phyloP scores from a whole-genome alignment of 37 sponge, comb jelly and placozoan genomes.

The Hormiphora californensis region DNA sequence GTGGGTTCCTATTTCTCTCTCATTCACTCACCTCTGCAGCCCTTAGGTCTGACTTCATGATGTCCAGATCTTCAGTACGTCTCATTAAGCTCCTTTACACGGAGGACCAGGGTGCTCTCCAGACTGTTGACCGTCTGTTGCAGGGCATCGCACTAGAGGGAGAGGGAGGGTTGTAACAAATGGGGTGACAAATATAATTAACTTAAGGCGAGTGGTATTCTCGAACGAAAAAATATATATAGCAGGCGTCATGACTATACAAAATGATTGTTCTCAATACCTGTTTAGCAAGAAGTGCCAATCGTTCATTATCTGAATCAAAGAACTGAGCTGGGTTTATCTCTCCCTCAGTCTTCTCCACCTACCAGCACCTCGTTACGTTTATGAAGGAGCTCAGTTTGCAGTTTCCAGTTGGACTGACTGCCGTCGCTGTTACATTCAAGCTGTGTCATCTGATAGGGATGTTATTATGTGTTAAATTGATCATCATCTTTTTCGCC shows the following conservation, averaged over 20 bases:
- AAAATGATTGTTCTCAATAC: background rate
- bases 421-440: slow-evolving; percentile 33
- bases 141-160: slow-evolving; percentile 47
- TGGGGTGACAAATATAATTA: too few relatives aligned
- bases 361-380: slow-evolving; percentile 35
- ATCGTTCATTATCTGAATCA: slow-evolving; percentile 32
- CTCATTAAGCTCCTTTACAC: slow-evolving; percentile 54
- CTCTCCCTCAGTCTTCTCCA: slow-evolving; percentile 35
- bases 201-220: background rate
- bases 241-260: background rate
- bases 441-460: slow-evolving; percentile 34
- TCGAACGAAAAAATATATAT: background rate
- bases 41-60: slow-evolving; percentile 1
- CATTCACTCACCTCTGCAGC: slow-evolving; percentile 23
- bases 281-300: slow-evolving; percentile 47
- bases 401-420: slow-evolving; percentile 47
- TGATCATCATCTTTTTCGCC: too few relatives aligned
- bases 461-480: too few relatives aligned
- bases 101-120: slow-evolving; percentile 27
- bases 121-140: slow-evolving; percentile 25
- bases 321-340: slow-evolving; percentile 34
- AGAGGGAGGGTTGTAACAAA: too few relatives aligned
- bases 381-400: slow-evolving; percentile 44
- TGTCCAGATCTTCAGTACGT: slow-evolving; percentile 53
- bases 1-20: too few relatives aligned